These are phyloP conservation scores for Cryptocephalus primarius DNA, from an alignment of 2,888 invertebrate genomes.

Conservation along the genomic window DNA sequence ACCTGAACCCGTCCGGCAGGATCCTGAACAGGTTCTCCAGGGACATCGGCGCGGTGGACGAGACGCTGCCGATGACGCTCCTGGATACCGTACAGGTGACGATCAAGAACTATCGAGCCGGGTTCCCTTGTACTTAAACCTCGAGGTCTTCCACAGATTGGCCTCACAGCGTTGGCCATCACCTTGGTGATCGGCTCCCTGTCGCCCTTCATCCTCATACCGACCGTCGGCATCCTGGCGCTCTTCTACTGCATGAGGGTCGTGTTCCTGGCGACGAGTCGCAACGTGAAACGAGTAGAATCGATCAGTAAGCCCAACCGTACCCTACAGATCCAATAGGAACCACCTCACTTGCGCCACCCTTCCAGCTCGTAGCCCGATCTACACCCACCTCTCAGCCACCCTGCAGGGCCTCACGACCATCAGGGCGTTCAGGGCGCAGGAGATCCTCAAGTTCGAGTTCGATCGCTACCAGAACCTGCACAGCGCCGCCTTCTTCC, in stretches of 20 bases:
- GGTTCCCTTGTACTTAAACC: neutral
- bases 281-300: slow-evolving; percentile 62
- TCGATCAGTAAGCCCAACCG: slow-evolving; percentile 57
- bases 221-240: slow-evolving; percentile 52
- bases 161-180: slow-evolving; percentile 55
- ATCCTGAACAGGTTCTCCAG: slow-evolving; percentile 64
- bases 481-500: slow-evolving; percentile 64
- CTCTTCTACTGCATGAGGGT: slow-evolving; percentile 56
- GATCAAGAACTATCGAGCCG: neutral
- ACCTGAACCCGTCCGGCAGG: slow-evolving; percentile 51
- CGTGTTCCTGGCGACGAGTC: slow-evolving; percentile 60
- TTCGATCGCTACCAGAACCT: slow-evolving; percentile 51
- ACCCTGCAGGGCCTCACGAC: slow-evolving; percentile 66
- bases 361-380: slow-evolving; percentile 59
- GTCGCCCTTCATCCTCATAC: slow-evolving; percentile 58
- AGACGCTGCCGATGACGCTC: slow-evolving; percentile 39
- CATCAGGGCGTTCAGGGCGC: slow-evolving; percentile 59
- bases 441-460: slow-evolving; percentile 47
- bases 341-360: slow-evolving; percentile 23
- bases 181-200: slow-evolving; percentile 58
- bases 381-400: slow-evolving; percentile 63
- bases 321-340: slow-evolving; percentile 11
- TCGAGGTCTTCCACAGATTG: slow-evolving; percentile 39
- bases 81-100: slow-evolving; percentile 40
- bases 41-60: slow-evolving; percentile 53